phyloP scores from a whole-genome alignment of 2,113 vertebrate species.

The Pseudolaguvia tuberculata region DNA sequence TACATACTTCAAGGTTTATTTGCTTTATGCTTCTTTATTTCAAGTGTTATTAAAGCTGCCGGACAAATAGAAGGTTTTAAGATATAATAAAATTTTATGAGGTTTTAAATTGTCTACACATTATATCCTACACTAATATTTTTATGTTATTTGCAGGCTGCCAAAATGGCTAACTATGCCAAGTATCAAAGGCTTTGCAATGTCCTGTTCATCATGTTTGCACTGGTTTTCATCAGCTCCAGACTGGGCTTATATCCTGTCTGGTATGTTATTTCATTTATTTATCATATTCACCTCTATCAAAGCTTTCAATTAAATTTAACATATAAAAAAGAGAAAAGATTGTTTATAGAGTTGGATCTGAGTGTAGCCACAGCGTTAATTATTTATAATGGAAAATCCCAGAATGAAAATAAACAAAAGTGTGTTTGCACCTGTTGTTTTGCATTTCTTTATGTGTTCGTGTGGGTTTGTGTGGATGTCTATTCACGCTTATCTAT shows the following conservation, averaged over 20 bases:
- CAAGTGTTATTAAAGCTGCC: not conserved
- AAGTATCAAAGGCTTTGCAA: slow-evolving; percentile 96
- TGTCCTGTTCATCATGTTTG: slow-evolving; percentile 91
- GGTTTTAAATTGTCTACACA: not conserved
- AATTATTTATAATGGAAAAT: too few species aligned
- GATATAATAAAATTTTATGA: not conserved
- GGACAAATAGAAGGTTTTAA: not conserved
- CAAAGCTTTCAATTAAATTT: too few species aligned
- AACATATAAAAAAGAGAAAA: not conserved
- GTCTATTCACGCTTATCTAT: not conserved
- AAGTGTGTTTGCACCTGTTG: too few species aligned
- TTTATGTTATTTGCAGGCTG: slow-evolving; percentile 73
- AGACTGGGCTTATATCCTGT: slow-evolving; percentile 89
- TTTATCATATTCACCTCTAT: too few species aligned
- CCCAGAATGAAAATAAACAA: too few species aligned
- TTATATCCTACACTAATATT: not conserved
- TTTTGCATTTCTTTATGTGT: too few species aligned
- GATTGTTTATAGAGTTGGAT: not conserved
- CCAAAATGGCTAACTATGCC: slow-evolving; percentile 98
- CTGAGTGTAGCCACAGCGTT: not conserved
- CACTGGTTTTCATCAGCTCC: slow-evolving; percentile 87
- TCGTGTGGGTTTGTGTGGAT: not conserved
- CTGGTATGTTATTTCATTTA: slow-evolving; percentile 75
- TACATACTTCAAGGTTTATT: not conserved
- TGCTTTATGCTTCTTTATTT: not conserved